Conservation (phyloP, 2,888 invertebrate genomes). For the Campopleginae sp. region DNA sequence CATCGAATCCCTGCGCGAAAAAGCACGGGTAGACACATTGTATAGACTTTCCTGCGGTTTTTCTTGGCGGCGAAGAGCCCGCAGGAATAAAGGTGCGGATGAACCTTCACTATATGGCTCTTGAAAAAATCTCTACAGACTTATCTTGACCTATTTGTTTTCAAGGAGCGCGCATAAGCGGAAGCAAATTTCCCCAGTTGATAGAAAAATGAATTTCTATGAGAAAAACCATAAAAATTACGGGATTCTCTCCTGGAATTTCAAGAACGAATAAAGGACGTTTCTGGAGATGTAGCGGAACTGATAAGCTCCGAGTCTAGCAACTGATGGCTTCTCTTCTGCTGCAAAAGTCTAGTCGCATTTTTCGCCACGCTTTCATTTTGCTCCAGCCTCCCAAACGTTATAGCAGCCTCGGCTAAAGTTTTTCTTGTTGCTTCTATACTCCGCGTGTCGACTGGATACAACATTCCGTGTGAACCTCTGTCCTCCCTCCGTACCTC, state of each 20-base stretch:
- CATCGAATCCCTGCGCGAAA: constrained; percentile 13
- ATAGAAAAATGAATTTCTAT: neutral
- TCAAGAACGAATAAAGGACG: neutral
- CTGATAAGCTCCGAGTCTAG: neutral
- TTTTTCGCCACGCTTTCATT: neutral
- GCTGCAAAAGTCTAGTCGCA: neutral
- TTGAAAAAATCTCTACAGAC: constrained; percentile 4
- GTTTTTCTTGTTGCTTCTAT: constrained; percentile 25
- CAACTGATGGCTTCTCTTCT: neutral
- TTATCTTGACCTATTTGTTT: neutral
- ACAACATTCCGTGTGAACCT: constrained; percentile 55
- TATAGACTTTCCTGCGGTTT: constrained; percentile 22
- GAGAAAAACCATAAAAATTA: neutral
- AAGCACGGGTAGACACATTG: constrained; percentile 2
- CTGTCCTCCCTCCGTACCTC: constrained; percentile 31
- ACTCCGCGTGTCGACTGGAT: constrained; percentile 45
- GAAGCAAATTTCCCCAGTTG: neutral
- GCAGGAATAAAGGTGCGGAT: constrained; percentile 26
- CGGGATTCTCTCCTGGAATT: too few species aligned
- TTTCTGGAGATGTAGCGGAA: neutral
- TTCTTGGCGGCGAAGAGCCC: constrained; percentile 13
- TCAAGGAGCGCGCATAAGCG: neutral
- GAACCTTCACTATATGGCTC: neutral
- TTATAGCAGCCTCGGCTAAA: constrained; percentile 15
- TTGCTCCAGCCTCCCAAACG: neutral